Percentiles rank a stretch among this genome's conserved stretches.
Conservation (phyloP, 2,113 vertebrate genomes). For the Dipodomys merriami region DNA sequence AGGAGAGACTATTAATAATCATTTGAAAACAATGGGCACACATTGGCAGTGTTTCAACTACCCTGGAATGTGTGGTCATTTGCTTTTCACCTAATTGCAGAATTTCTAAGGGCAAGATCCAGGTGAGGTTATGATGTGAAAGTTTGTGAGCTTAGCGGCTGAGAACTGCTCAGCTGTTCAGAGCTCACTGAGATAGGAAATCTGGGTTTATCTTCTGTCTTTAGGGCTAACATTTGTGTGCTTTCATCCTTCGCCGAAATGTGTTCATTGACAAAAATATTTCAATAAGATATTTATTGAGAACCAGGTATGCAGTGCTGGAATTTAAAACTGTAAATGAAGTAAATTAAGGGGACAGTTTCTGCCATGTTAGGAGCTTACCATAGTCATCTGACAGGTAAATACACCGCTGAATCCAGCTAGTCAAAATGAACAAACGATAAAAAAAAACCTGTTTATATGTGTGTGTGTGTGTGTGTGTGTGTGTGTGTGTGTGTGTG, state of each 20-base stretch:
- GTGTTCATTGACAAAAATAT: not conserved
- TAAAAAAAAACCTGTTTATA: too few relatives aligned
- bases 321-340: not conserved
- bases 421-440: not conserved
- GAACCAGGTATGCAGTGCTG: not conserved
- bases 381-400: not conserved
- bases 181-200: not conserved
- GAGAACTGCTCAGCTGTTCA: not conserved
- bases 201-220: not conserved
- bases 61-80: not conserved
- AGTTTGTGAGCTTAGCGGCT: not conserved
- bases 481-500: not conserved
- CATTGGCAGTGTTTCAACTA: not conserved
- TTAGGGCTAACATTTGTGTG: not conserved
- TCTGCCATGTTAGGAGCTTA: not conserved
- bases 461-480: not conserved
- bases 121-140: not conserved
- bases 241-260: not conserved
- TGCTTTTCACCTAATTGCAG: conserved; percentile 26
- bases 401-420: not conserved
- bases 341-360: not conserved
- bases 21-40: conserved; percentile 11
- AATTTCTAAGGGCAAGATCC: not conserved
- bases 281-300: not conserved
- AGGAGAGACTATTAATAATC: conserved; percentile 19